Evolutionary conservation across 2,797 vertebrate genomes (phyloP).

Genomic region (Leptodactylus fallax): DNA sequence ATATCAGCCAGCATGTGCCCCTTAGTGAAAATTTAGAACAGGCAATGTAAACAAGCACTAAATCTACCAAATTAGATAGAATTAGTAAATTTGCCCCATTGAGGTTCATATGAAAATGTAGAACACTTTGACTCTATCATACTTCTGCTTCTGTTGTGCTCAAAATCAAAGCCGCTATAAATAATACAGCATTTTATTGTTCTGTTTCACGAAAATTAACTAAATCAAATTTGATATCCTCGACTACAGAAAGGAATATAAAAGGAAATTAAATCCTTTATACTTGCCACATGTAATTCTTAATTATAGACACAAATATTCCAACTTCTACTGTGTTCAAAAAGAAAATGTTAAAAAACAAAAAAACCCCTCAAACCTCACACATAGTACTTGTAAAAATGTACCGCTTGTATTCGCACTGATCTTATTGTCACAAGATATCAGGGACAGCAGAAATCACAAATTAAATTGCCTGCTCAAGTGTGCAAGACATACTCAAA

Average conservation of each 20-base stretch:
- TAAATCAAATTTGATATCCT: background rate
- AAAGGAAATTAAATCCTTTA: background rate
- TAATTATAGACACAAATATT: background rate
- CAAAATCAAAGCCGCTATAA: background rate
- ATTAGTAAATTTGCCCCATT: no score
- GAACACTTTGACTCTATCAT: no score
- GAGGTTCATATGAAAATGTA: no score
- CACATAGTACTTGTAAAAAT: constrained; percentile 15
- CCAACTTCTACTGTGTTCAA: background rate
- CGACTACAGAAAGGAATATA: background rate
- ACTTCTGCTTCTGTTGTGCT: no score
- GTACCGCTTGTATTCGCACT: background rate
- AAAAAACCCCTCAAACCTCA: background rate
- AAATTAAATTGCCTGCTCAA: constrained; percentile 58
- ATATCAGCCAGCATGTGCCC: no score
- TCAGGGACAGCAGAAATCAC: constrained; percentile 51
- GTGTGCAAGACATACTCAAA: constrained; percentile 6
- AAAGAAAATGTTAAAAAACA: background rate
- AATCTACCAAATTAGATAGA: no score
- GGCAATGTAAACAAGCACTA: no score
- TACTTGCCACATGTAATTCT: background rate
- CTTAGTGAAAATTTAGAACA: no score
- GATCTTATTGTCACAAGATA: constrained; percentile 40
- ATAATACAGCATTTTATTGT: background rate
- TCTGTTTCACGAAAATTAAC: background rate